Evolutionary conservation across 2,113 vertebrate genomes (phyloP), one percentile per base, ranked within the genome.

Genomic region (Hucho hucho): DNA sequence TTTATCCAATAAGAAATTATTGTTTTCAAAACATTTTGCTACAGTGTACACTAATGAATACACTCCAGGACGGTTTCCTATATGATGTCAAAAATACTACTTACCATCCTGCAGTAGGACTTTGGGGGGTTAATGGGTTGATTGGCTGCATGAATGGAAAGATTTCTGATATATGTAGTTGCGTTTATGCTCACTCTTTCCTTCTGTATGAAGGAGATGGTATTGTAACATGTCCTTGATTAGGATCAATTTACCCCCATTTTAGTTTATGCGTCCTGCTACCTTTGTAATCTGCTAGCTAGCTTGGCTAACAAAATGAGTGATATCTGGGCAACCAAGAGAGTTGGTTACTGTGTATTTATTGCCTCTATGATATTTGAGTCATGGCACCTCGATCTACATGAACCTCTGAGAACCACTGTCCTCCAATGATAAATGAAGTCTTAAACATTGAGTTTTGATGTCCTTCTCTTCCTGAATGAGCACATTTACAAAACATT

Each of bases 161-260:
- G 65, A 37, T n/a, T 1, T 20, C 29, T 67, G 56, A 20, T 3
- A 82, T 76, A 81, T 79, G 26, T 71, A 66, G 72, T 72, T 74
- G 73, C 63, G 58, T 25, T 53, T 70, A 13, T 20, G 32, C 32
- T 73, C 74, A 53, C 16, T 77, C 81, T 84, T 83, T 81, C 84
- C 18, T 18, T 53, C 16, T 73, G 69, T 83, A 84, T 81, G 82
- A 75, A 13, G 67, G 16, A 53, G 72, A 24, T 58, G 79, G 46
- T 75, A 7, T 75, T 47, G 69, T 59, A 14, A 43, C 6, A 47
- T 70, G 43, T 22, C 2, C 5, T 22, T 61, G n/a, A 59, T 59
- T n/a, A 18, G 16, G 3, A 56, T 12, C 49, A 16, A 56, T 56
- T 18, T 13, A 56, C 49, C 18, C 49, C 1, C 18, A 1, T 59